phyloP scores from a whole-genome alignment of 2,113 vertebrate genomes.

The Rhinolophus ferrumequinum region DNA sequence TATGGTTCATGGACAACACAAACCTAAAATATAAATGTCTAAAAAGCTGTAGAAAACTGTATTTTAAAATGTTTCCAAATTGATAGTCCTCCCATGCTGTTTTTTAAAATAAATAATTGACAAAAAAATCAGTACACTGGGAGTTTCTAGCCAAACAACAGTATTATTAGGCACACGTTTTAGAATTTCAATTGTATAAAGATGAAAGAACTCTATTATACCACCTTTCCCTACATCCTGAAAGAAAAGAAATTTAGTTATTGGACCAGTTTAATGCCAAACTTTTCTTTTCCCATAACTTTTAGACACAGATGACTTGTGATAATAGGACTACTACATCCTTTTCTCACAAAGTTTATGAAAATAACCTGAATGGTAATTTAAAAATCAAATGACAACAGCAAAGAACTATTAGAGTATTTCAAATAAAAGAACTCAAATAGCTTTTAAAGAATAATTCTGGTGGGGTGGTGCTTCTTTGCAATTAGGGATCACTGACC shows the following conservation, averaged over 20 bases:
- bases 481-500: not conserved
- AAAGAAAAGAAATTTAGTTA: not conserved
- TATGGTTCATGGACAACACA: not conserved
- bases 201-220: not conserved
- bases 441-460: not conserved
- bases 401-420: not conserved
- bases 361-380: not conserved
- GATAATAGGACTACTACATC: not conserved
- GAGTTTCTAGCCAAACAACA: conserved; percentile 2
- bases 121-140: not conserved
- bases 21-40: conserved; percentile 28
- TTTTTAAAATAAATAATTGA: conserved; percentile 5
- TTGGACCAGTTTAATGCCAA: not conserved
- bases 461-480: not conserved
- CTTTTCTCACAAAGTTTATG: not conserved
- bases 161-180: not conserved
- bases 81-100: not conserved
- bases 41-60: not conserved
- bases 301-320: not conserved
- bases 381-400: not conserved
- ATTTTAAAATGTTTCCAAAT: not conserved
- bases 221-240: not conserved
- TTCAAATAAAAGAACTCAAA: not conserved
- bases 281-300: not conserved
- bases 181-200: not conserved